Base-by-base conservation (phyloP, 2,113 vertebrate species). In the Danionella cerebrum region DNA sequence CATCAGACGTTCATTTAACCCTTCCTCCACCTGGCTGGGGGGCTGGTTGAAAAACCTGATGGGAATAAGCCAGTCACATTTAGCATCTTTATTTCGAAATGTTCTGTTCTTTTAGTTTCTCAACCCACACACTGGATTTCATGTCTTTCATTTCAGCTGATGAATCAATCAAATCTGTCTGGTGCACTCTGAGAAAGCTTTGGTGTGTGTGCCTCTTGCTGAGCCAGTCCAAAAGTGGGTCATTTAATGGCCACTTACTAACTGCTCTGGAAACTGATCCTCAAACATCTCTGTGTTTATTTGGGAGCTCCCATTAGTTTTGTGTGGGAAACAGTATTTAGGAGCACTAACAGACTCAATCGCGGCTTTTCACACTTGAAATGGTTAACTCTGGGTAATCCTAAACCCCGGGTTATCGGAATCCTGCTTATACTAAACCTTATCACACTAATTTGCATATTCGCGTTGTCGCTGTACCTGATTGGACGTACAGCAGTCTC, bases 191-290 rank as follows among this genome's bases (percentile, higher is more conserved):
- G 63, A 69, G 64, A 67, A 60, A 48, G 48, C 48, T 25, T 39
- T 5, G 33, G 24, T 48, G 63, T 65, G 57, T 51, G 35, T 50
- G 6, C 24, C 27, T 42, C 18, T 64, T 42, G 39, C 29, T 8
- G 7, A 48, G 38, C 39, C 65, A 65, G 50, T 12, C 45, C 64
- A 51, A 38, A 31, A 57, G 68, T 64, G 35, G 36, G 27, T 54
- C 29, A 65, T 70, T 74, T 74, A 74, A 74, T 74, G 72, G 53
- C 72, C 67, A 70, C 48, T 74, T 74, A 60, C 64, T 53, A 50
- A 21, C 19, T n/a, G 62, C 29, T 53, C 50, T 70, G 47, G 60
- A 65, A 69, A 69, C 44, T 6, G 6, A 50, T 42, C 54, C 57
- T 18, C 38, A 27, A 25, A 42, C 22, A 27, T 16, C 14, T 53